Evolutionary conservation across 2,888 invertebrate genomes (phyloP).

Genomic region (Cybosia mesomella): DNA sequence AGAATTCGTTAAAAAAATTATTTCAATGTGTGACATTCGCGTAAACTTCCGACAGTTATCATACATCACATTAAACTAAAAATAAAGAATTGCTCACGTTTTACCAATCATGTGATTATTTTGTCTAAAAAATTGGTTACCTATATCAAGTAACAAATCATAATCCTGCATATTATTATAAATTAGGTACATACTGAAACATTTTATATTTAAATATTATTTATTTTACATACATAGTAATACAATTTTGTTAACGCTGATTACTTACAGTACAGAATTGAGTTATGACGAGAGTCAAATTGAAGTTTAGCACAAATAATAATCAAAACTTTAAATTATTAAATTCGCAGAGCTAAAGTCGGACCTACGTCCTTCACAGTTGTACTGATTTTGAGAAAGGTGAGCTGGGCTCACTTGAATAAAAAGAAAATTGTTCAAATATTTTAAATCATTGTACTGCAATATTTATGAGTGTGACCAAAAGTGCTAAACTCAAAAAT

Average conservation of each 20-base stretch:
- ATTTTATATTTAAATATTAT: neutral
- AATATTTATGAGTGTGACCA: neutral
- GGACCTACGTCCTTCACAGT: too few species aligned
- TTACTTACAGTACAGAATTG: neutral
- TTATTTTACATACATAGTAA: neutral
- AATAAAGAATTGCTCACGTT: conserved; percentile 37
- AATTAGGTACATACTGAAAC: neutral
- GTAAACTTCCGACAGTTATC: too few species aligned
- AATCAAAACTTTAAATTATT: neutral
- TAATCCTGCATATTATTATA: neutral
- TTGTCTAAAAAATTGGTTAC: conserved; percentile 48
- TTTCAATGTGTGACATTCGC: too few species aligned
- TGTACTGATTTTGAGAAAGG: neutral
- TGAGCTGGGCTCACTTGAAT: neutral
- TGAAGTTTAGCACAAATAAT: neutral
- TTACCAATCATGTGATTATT: conserved; percentile 31
- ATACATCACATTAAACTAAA: conserved; percentile 29
- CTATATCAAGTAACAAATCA: conserved; percentile 39
- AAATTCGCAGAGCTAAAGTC: neutral
- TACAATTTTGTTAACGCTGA: neutral
- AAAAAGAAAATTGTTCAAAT: neutral
- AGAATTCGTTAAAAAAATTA: too few species aligned
- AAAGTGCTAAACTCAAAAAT: neutral
- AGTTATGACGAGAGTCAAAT: neutral
- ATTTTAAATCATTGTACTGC: too few species aligned